These are phyloP conservation scores for Catharus ustulatus DNA, from an alignment of 2,797 vertebrate genomes.

Conservation along the genomic window DNA sequence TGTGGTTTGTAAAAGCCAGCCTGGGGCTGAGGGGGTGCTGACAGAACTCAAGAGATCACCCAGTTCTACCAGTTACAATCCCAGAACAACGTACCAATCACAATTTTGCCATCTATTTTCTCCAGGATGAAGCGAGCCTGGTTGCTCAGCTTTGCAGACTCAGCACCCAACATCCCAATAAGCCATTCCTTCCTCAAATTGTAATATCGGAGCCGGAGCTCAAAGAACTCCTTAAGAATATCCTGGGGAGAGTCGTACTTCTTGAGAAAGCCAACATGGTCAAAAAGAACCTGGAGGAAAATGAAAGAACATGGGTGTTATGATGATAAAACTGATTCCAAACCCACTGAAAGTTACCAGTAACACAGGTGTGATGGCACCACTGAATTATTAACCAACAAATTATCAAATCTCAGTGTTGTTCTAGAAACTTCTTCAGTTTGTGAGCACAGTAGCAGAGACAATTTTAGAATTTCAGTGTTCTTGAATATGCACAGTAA, in stretches of 20 bases:
- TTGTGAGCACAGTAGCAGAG: neutral
- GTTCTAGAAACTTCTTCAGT: neutral
- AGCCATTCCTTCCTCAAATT: constrained; percentile 94
- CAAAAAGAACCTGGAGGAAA: constrained; percentile 90
- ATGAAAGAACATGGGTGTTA: neutral
- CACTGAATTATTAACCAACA: neutral
- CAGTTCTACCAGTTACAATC: neutral
- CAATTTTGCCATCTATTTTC: constrained; percentile 92
- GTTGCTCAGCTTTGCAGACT: constrained; percentile 89
- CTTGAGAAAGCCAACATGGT: constrained; percentile 92
- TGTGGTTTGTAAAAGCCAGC: constrained; percentile 32
- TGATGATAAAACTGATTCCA: neutral
- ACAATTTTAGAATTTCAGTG: neutral
- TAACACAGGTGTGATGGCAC: neutral
- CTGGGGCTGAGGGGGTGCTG: neutral
- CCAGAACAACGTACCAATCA: constrained; percentile 84
- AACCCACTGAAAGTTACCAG: neutral
- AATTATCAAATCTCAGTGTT: neutral
- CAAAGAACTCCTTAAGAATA: constrained; percentile 91
- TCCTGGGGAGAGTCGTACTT: constrained; percentile 90
- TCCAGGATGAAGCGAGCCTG: constrained; percentile 99
- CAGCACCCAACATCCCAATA: constrained; percentile 89
- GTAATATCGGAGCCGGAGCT: constrained; percentile 92
- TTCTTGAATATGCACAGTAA: neutral
- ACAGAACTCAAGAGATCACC: neutral